Evolutionary conservation across 2,888 invertebrate species (phyloP).

Genomic region (Andrena hattorfiana): DNA sequence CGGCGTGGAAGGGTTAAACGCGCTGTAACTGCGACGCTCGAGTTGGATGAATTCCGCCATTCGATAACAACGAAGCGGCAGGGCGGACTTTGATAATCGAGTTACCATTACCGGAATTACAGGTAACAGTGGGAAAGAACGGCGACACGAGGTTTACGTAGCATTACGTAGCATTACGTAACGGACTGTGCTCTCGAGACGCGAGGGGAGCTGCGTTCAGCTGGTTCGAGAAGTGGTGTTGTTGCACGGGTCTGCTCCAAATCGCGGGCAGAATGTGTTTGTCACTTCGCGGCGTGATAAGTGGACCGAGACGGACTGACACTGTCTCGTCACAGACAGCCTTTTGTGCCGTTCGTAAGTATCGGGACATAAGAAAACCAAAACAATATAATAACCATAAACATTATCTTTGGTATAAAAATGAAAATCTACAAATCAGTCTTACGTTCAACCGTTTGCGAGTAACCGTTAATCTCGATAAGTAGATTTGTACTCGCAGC

Average conservation of each 20-base stretch:
- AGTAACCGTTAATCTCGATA: too few species aligned
- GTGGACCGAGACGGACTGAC: constrained; percentile 80
- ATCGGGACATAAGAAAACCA: too few species aligned
- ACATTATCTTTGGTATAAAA: too few species aligned
- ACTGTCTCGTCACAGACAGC: constrained; percentile 70
- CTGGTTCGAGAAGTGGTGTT: constrained; percentile 26
- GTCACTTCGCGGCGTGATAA: constrained; percentile 70
- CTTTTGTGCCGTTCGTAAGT: constrained; percentile 55
- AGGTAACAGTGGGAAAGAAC: not conserved
- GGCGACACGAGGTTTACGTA: not conserved
- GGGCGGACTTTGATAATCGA: not conserved
- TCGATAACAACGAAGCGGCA: not conserved
- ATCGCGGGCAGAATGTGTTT: constrained; percentile 71
- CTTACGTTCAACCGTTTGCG: too few species aligned
- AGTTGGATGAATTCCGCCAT: not conserved
- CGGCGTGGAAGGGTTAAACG: not conserved
- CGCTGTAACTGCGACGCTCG: not conserved
- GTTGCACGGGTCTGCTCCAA: constrained; percentile 63
- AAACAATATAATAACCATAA: too few species aligned
- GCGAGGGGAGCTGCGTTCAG: constrained; percentile 39
- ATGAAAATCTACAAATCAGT: too few species aligned
- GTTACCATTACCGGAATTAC: constrained; percentile 5
- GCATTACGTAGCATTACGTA: too few species aligned
- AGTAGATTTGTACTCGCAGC: too few species aligned
- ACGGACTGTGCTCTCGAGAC: not conserved